Evolutionary conservation across 2,797 vertebrate genomes (phyloP).

Genomic region (Peromyscus attwateri): DNA sequence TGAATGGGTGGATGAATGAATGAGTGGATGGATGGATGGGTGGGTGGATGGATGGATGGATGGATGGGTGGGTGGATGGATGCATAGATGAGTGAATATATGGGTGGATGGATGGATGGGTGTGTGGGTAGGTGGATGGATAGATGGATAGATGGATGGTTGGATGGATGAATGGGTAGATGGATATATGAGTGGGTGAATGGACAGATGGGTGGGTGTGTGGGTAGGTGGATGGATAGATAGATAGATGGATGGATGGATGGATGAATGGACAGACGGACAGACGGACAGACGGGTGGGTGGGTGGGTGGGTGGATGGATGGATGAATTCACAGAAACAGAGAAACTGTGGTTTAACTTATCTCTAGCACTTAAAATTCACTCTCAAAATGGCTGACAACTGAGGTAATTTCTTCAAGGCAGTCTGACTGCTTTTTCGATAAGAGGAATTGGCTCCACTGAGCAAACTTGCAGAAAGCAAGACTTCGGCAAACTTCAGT

Average conservation of each 20-base stretch:
- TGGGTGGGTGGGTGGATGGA: too few relatives aligned
- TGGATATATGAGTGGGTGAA: background rate
- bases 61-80: too few relatives aligned
- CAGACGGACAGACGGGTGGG: fast-evolving
- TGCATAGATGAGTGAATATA: too few relatives aligned
- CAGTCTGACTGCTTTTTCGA: background rate
- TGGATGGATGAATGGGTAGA: background rate
- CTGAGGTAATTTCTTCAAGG: background rate
- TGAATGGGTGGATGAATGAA: background rate
- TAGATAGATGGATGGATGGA: too few relatives aligned
- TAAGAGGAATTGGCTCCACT: background rate
- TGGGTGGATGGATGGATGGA: too few relatives aligned
- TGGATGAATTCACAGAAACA: background rate
- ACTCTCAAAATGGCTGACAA: background rate
- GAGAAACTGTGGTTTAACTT: background rate
- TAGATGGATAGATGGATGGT: too few relatives aligned
- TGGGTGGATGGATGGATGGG: too few relatives aligned
- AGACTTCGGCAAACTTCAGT: background rate
- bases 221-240: too few relatives aligned
- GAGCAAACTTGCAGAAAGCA: background rate
- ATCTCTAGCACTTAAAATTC: background rate
- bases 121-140: background rate
- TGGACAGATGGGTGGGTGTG: fast-evolving
- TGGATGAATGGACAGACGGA: background rate
- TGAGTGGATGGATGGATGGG: background rate